Base-by-base conservation (phyloP, 1,140 invertebrate species). In the Diorhabda elongata region DNA sequence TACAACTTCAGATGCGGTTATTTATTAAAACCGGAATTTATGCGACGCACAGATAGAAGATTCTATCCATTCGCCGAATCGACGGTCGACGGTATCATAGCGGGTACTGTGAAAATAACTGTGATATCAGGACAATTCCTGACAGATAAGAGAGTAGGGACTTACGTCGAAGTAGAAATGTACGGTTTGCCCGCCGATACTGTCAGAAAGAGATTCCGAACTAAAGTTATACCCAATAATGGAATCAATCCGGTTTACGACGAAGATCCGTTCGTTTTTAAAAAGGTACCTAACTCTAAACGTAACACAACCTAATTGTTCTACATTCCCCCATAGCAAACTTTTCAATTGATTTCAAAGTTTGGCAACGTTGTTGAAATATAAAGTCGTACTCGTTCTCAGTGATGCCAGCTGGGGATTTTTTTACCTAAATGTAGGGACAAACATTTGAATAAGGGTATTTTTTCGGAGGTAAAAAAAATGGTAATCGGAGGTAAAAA, bases 101-200 rank as follows among this genome's bases (percentile, higher is more conserved):
- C 98, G 9, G 97, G 96, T 9, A 96, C 94, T 5, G 93, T 99
- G 65, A 91, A 92, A 63, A 94, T 99, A 56, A 90, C 92, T 69
- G 93, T 96, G 7, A 86, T 93, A 73, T 92, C 91, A 2, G 91
- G 94, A 0, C 97, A 99, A 84, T 98, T 99, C 83, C 84, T 99
- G 61, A 96, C 93, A 3, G 97, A 99, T 76, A 97, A 96, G 81
- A 89, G 96, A 72, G 92, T 95, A 11, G 96, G 96, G 26, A 98
- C 96, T 0, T 99, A 96, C 79, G 96, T 99, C 2, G 98, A 99
- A 82, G 97, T 99, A 43, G 97, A 99, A 79, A 98, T 99, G 97
- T 99, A 97, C 81, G 98, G 98, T 2, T 84, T 99, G 69, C 97
- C 98, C 0, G 97, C 97, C 0, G 98, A 99, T 81, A 99, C 98